phyloP scores from a whole-genome alignment of 53 echinoderm and acorn worm genomes.

The Crossaster papposus region DNA sequence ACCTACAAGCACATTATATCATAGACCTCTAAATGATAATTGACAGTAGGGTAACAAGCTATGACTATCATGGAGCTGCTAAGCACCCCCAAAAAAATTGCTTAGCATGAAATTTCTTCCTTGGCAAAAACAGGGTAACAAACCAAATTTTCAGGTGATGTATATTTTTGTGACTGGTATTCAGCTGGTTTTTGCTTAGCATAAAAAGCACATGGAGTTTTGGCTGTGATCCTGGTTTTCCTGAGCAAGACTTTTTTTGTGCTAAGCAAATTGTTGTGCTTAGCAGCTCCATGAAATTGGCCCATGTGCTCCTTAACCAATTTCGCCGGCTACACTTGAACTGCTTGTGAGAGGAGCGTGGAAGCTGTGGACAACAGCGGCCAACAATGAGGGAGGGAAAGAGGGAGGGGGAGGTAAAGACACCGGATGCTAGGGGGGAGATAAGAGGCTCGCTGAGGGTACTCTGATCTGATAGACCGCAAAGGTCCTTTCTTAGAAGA shows the following conservation, averaged over 20 bases:
- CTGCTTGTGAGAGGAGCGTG: background rate
- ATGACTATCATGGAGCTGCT: too few species aligned
- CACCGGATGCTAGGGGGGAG: conserved; percentile 48
- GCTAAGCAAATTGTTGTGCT: too few species aligned
- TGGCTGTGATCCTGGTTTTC: too few species aligned
- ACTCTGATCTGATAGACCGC: background rate
- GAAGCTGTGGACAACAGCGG: background rate
- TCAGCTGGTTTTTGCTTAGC: too few species aligned
- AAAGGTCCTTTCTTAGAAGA: background rate
- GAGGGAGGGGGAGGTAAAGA: conserved; percentile 11
- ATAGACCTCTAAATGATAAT: background rate
- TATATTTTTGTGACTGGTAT: too few species aligned
- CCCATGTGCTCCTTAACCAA: background rate
- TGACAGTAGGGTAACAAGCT: background rate
- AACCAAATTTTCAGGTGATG: too few species aligned
- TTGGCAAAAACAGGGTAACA: too few species aligned
- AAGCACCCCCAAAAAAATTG: too few species aligned
- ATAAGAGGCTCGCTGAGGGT: conserved; percentile 5
- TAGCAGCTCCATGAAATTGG: too few species aligned
- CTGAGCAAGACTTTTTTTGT: too few species aligned
- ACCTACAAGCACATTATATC: background rate
- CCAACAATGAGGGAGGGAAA: background rate
- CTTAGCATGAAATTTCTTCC: too few species aligned
- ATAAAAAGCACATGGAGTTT: too few species aligned
- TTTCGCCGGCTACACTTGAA: conserved; percentile 16